phyloP scores from a whole-genome alignment of 2,888 invertebrate genomes.

The Fabriciana adippe region DNA sequence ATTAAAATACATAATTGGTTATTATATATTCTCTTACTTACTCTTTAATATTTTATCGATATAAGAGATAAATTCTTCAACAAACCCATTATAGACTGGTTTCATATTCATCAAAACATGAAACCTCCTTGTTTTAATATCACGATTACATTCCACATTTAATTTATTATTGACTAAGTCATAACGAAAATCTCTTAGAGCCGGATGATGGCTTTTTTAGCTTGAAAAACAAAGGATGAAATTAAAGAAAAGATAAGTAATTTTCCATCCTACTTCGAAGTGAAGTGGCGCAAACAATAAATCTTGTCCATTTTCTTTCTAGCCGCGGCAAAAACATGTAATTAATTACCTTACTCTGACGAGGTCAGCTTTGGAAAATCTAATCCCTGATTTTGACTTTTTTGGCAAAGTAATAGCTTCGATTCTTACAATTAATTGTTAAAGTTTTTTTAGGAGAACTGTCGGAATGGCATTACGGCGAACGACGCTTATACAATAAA shows the following conservation, averaged over 20 bases:
- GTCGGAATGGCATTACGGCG: background rate
- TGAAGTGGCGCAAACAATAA: slow-evolving; percentile 69
- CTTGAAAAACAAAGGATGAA: slow-evolving; percentile 38
- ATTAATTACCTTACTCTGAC: slow-evolving; percentile 71
- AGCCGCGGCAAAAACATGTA: slow-evolving; percentile 72
- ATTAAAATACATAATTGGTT: no score
- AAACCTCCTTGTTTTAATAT: slow-evolving; percentile 8
- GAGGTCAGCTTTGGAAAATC: slow-evolving; percentile 66
- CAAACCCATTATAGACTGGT: no score
- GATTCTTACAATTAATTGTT: slow-evolving; percentile 27
- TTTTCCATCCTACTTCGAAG: slow-evolving; percentile 51
- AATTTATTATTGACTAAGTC: slow-evolving; percentile 30
- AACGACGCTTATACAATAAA: slow-evolving; percentile 1
- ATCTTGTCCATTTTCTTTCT: slow-evolving; percentile 62
- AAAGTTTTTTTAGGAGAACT: slow-evolving; percentile 15
- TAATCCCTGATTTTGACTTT: slow-evolving; percentile 75
- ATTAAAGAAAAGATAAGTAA: slow-evolving; percentile 42
- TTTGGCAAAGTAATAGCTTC: slow-evolving; percentile 46
- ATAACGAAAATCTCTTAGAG: slow-evolving; percentile 33
- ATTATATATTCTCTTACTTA: no score
- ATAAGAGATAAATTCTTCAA: no score
- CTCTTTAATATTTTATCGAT: no score
- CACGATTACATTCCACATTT: slow-evolving; percentile 15
- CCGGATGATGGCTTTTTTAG: slow-evolving; percentile 34
- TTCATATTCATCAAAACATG: background rate